Conservation (phyloP, 2,797 vertebrate genomes). For the Hydrocynus forskahlii region DNA sequence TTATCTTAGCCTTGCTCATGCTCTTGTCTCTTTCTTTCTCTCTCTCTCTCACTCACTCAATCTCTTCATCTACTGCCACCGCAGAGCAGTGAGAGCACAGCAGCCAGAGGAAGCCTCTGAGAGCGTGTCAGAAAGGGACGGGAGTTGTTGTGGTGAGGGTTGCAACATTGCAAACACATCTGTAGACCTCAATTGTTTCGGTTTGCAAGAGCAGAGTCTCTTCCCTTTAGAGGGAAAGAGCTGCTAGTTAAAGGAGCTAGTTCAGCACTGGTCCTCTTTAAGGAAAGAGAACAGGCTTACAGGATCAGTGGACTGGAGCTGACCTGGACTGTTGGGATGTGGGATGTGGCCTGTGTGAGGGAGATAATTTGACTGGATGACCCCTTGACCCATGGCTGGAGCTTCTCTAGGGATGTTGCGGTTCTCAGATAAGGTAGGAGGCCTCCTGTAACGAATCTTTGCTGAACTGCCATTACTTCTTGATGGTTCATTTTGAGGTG, state of each 20-base stretch:
- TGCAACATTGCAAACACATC: constrained; percentile 48
- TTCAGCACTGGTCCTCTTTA: not conserved
- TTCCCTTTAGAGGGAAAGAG: not conserved
- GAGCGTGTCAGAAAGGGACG: constrained; percentile 12
- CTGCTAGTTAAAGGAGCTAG: constrained; percentile 1
- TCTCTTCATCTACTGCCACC: not conserved
- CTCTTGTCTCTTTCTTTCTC: not conserved
- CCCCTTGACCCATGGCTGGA: constrained; percentile 39
- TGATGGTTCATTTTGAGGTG: too few relatives aligned
- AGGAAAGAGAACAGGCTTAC: not conserved
- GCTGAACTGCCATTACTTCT: not conserved
- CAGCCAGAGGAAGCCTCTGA: constrained; percentile 1
- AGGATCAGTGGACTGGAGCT: not conserved
- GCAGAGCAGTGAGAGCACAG: not conserved
- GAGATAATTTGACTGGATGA: constrained; percentile 57
- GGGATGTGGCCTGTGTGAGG: constrained; percentile 42
- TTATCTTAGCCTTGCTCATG: not conserved
- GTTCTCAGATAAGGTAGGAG: constrained; percentile 57
- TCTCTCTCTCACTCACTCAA: not conserved
- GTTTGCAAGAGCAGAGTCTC: constrained; percentile 34
- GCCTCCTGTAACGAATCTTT: constrained; percentile 2
- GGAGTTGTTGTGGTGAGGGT: constrained; percentile 51
- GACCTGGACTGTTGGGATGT: constrained; percentile 29
- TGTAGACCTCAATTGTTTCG: constrained; percentile 46
- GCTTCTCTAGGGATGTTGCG: constrained; percentile 17